Conservation (phyloP, 1,140 invertebrate genomes). For the Phocides pigmalion region DNA sequence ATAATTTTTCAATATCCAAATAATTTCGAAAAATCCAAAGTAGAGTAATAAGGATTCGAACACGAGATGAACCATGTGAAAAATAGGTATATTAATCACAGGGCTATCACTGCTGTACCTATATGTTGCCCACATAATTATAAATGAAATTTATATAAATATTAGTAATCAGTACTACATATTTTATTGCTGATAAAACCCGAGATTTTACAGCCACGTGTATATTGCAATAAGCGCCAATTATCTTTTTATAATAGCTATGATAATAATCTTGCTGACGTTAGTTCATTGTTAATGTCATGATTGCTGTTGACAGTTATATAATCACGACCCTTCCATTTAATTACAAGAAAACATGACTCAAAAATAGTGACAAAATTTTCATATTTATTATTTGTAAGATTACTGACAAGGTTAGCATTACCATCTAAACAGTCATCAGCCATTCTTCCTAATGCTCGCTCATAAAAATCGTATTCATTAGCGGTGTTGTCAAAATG, state of each 20-base stretch:
- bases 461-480: constrained; percentile 93
- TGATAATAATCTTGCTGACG: background rate
- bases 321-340: background rate
- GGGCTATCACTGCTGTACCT: too few species aligned
- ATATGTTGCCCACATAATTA: too few species aligned
- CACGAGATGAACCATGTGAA: too few species aligned
- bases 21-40: too few species aligned
- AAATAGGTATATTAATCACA: too few species aligned
- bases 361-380: background rate
- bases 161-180: too few species aligned
- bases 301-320: background rate
- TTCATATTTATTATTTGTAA: too few species aligned
- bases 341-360: background rate
- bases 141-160: too few species aligned
- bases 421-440: constrained; percentile 93
- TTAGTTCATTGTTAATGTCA: background rate
- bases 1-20: too few species aligned
- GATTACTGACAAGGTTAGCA: background rate
- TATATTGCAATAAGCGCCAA: background rate
- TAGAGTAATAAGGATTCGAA: too few species aligned
- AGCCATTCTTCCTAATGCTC: constrained; percentile 88
- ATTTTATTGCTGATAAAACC: too few species aligned
- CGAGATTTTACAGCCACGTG: constrained; percentile 1
- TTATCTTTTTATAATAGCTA: background rate
- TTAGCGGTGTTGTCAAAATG: constrained; percentile 93